A percentile compares a stretch with the other conserved stretches of the same genome.
These are phyloP conservation scores for Archegozetes longisetosus DNA, from an alignment of 1,140 invertebrate species.

Conservation along the genomic window DNA sequence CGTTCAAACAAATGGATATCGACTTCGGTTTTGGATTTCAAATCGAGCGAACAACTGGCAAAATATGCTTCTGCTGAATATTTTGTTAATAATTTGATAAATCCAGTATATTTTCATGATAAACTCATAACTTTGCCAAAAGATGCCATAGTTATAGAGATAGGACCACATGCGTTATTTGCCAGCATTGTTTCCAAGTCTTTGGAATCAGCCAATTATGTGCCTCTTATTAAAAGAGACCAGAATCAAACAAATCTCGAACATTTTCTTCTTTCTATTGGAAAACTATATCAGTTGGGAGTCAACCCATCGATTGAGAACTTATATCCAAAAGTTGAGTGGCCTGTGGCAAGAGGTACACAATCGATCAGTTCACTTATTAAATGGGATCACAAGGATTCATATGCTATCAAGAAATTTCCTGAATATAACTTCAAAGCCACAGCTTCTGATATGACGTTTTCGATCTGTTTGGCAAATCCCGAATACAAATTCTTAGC, in stretches of 20 bases:
- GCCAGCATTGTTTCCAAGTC: slow-evolving; percentile 44
- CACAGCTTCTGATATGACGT: not conserved
- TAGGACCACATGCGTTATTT: slow-evolving; percentile 65
- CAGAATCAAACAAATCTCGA: slow-evolving; percentile 17
- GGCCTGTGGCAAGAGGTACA: slow-evolving; percentile 34
- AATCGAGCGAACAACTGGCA: slow-evolving; percentile 58
- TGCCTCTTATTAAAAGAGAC: slow-evolving; percentile 34
- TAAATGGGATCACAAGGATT: slow-evolving; percentile 34
- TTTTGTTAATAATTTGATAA: slow-evolving; percentile 38
- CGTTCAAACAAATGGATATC: slow-evolving; percentile 90
- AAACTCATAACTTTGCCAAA: slow-evolving; percentile 52
- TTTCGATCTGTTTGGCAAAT: slow-evolving; percentile 16
- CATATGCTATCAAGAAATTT: slow-evolving; percentile 13
- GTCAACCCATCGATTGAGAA: slow-evolving; percentile 29
- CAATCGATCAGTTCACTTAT: slow-evolving; percentile 34
- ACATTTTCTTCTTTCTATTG: slow-evolving; percentile 16
- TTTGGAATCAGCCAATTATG: slow-evolving; percentile 28
- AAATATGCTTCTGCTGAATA: slow-evolving; percentile 53
- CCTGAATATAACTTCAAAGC: slow-evolving; percentile 6
- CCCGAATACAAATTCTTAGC: slow-evolving; percentile 30
- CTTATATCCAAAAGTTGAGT: slow-evolving; percentile 27
- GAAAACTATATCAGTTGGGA: slow-evolving; percentile 50
- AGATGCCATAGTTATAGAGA: slow-evolving; percentile 59
- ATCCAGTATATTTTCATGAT: slow-evolving; percentile 70
- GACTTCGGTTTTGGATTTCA: slow-evolving; percentile 64